Base-by-base conservation (phyloP, 2,888 invertebrate genomes). In the Drosophila planitibia region DNA sequence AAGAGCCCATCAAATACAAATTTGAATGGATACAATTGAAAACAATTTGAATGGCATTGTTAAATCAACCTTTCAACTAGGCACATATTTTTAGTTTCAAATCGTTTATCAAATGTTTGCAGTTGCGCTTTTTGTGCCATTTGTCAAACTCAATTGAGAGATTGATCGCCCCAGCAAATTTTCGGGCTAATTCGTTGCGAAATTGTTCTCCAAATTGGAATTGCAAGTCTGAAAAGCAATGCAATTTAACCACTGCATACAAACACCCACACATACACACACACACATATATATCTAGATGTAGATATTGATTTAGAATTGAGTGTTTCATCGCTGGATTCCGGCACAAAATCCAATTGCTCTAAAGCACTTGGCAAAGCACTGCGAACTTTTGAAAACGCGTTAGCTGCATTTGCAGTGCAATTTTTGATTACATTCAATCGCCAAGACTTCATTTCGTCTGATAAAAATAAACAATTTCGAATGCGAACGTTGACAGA, bases 361-460 rank as follows among this genome's bases (percentile, higher is more conserved):
- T 78, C 69, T 61, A 65, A 68, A 77, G 67, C 74, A 74, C 66
- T 81, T 67, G 66, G 66, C 22, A 22, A 51, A 59, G 70, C 57
- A 74, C 47, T 25, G 25, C 47, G 47, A 47, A 25, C 72, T 89
- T 77, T 76, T 76, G 68, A 70, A 73, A 80, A 54, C 74, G 78
- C 74, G 79, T 74, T 83, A 74, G 79, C 63, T 74, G 87, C 69
- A 82, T 70, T 70, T 77, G 51, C 63, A 73, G 63, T 63, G 74
- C 76, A 79, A 73, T 87, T 80, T 82, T 72, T 76, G 88, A 82
- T 89, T 87, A 82, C 80, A 84, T 82, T 84, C 77, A 85, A 84
- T 82, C 74, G 67, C 53, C 49, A 47, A 32, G 39, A 57, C 57
- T 39, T 39, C 37, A 57, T 39, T 39, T 28, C 28, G 28, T 55